Base-by-base conservation (phyloP, 2,113 vertebrate species). In the Myotis yumanensis region DNA sequence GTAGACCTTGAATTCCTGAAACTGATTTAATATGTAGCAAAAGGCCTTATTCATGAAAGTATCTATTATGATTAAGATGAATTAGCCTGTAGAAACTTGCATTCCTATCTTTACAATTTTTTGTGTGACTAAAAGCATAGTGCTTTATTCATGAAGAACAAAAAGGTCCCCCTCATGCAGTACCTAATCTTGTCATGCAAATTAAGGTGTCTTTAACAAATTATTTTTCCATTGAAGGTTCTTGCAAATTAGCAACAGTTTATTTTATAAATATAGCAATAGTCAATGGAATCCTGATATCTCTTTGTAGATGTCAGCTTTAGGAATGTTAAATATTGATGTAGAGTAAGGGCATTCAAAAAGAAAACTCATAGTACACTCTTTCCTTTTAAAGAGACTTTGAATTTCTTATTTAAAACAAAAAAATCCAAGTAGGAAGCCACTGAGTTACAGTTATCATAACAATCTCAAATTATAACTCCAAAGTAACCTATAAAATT, bases 11-110 rank as follows among this genome's bases (percentile, higher is more conserved):
- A 95, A 87, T 93, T 85, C 52, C 52, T 82, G 54, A 83, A 18
- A 94, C 16, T 94, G n/a, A 95, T 52, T 52, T 91, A 79, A n/a
- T 87, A 93, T n/a, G n/a, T 40, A 90, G 72, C 48, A 54, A 93
- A 96, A 85, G 22, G 40, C 23, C 15, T 69, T 91, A 54, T 4
- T 35, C 71, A 73, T 89, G 52, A 86, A 94, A 96, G 32, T 72
- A 80, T 54, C 68, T 90, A 79, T 54, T 86, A 62, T 81, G 52
- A 94, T 32, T 46, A 89, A 54, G 68, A 85, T 76, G n/a, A 86
- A 93, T 89, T 79, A 82, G 5, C 20, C 35, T 81, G 9, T 9
- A 84, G 80, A 84, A 86, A 72, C 12, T 2, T 75, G 76, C 79
- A 46, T 91, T 80, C 32, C 23, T 8, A 48, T 73, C 7, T 43